These are phyloP conservation scores for Ooceraea biroi DNA, from an alignment of 1,140 invertebrate genomes.

Conservation along the genomic window DNA sequence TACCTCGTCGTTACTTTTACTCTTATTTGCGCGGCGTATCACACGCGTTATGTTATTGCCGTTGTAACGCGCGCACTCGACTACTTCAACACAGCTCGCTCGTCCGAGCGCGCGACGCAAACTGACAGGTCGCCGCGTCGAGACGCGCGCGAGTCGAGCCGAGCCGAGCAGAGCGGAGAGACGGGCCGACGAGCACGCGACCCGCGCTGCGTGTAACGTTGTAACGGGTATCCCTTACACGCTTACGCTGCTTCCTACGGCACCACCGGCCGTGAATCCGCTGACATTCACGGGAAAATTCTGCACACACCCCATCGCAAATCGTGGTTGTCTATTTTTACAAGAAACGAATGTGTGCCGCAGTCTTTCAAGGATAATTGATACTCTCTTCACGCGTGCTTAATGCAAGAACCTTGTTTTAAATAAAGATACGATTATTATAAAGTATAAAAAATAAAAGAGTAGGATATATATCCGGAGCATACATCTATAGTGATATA, in stretches of 20 bases:
- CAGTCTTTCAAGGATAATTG: constrained; percentile 13
- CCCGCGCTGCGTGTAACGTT: constrained; percentile 59
- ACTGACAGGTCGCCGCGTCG: constrained; percentile 60
- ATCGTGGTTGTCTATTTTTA: constrained; percentile 29
- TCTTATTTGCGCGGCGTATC: constrained; percentile 29
- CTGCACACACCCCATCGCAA: not conserved
- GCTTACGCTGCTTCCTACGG: constrained; percentile 12
- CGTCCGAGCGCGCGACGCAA: constrained; percentile 64
- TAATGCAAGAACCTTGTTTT: constrained; percentile 13
- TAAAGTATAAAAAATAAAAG: not conserved
- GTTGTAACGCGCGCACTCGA: not conserved
- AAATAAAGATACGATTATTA: not conserved
- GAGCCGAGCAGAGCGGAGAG: not conserved
- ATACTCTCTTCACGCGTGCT: not conserved
- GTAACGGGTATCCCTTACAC: constrained; percentile 65
- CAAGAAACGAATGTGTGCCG: not conserved
- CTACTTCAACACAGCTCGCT: constrained; percentile 46
- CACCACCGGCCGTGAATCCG: constrained; percentile 17
- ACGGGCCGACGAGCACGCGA: constrained; percentile 38
- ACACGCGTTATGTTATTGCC: constrained; percentile 33
- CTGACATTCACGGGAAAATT: constrained; percentile 45
- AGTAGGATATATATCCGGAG: constrained; percentile 14
- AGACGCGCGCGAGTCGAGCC: constrained; percentile 1
- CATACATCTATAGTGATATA: too few species aligned
- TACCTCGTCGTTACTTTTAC: constrained; percentile 53